phyloP scores from a whole-genome alignment of 2,888 invertebrate species.

The Gisinianus flammeolus region DNA sequence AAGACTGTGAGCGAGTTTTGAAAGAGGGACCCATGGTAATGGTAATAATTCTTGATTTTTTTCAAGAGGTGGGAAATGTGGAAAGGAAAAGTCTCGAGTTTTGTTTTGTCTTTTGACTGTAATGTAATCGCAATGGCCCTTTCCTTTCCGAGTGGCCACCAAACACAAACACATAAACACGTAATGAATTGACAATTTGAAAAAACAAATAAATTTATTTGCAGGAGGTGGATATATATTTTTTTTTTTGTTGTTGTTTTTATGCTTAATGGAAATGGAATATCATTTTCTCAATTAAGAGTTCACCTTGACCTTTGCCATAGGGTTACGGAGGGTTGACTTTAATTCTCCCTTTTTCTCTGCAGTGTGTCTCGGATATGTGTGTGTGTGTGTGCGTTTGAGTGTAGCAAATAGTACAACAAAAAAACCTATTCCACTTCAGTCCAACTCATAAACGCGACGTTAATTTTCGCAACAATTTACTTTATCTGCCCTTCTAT shows the following conservation, averaged over 20 bases:
- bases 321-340: neutral
- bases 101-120: no score
- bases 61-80: no score
- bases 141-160: no score
- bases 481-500: neutral
- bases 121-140: no score
- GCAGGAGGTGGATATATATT: neutral
- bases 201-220: constrained; percentile 25
- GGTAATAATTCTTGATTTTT: no score
- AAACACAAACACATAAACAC: neutral
- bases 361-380: neutral
- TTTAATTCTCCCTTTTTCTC: neutral
- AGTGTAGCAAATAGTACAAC: neutral
- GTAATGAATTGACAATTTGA: constrained; percentile 13
- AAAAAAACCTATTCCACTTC: constrained; percentile 2
- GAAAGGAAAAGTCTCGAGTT: no score
- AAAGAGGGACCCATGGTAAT: no score
- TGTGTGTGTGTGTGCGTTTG: neutral
- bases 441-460: constrained; percentile 9
- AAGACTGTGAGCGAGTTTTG: no score
- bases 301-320: constrained; percentile 18
- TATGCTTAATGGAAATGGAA: neutral
- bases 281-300: constrained; percentile 13
- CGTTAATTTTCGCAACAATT: constrained; percentile 34
- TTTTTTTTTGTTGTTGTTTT: neutral